These are phyloP conservation scores for Archips xylosteana DNA, from an alignment of 2,888 invertebrate genomes.

Conservation along the genomic window DNA sequence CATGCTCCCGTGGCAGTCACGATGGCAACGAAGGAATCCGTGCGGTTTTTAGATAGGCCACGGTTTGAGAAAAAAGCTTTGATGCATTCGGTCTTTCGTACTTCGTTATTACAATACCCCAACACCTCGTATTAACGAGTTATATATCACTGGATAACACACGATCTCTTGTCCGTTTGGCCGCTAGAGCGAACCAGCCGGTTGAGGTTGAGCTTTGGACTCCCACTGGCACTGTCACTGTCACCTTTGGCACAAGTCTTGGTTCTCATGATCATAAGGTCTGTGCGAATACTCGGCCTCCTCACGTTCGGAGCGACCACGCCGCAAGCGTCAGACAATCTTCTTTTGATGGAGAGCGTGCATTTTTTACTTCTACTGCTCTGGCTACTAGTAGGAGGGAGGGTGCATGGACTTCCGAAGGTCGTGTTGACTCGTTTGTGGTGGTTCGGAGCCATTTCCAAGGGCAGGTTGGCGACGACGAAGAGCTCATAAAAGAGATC, in stretches of 20 bases:
- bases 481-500: constrained; percentile 94
- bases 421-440: constrained; percentile 92
- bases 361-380: constrained; percentile 89
- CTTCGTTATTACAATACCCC: no score
- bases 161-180: constrained; percentile 78
- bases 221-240: constrained; percentile 85
- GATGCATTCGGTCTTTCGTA: no score
- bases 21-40: no score
- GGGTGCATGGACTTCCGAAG: constrained; percentile 91
- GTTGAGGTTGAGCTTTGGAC: constrained; percentile 81
- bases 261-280: constrained; percentile 94
- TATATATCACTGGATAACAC: constrained; percentile 80
- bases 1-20: no score
- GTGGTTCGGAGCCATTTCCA: constrained; percentile 96
- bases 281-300: constrained; percentile 94
- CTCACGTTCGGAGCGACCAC: constrained; percentile 95
- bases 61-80: no score
- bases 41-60: no score
- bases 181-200: constrained; percentile 76
- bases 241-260: constrained; percentile 91
- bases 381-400: constrained; percentile 89
- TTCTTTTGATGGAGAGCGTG: constrained; percentile 92
- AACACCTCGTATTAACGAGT: not conserved
- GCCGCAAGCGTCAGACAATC: constrained; percentile 94
- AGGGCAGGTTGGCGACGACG: constrained; percentile 91